phyloP scores from a whole-genome alignment of 2,888 invertebrate genomes.

The Tupiocoris notatus region DNA sequence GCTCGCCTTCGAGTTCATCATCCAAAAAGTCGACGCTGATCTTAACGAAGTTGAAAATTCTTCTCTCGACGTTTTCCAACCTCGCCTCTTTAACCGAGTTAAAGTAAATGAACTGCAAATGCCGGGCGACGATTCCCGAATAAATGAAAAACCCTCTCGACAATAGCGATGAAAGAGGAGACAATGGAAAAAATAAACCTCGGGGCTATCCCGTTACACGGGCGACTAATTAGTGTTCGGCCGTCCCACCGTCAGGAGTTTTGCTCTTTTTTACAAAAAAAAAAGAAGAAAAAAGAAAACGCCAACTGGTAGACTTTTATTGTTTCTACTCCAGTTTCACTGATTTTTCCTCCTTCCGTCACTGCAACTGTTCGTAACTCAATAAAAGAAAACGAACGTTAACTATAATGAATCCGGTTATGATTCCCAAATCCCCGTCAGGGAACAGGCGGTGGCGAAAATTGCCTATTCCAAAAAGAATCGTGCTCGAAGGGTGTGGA shows the following conservation, averaged over 20 bases:
- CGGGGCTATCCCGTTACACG: constrained; percentile 24
- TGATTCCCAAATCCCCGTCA: neutral
- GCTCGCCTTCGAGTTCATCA: neutral
- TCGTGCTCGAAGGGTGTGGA: neutral
- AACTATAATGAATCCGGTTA: constrained; percentile 13
- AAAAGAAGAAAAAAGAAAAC: too few relatives aligned
- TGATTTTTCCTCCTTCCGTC: neutral
- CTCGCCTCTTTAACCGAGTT: constrained; percentile 19
- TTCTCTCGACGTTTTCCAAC: neutral
- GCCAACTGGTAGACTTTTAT: neutral
- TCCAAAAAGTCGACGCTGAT: neutral
- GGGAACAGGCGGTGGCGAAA: neutral
- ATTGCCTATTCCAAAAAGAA: neutral
- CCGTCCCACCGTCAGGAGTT: neutral
- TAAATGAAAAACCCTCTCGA: neutral
- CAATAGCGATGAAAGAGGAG: neutral
- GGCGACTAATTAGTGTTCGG: constrained; percentile 31
- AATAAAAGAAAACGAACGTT: neutral
- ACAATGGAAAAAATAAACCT: constrained; percentile 41
- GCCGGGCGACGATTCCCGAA: constrained; percentile 17
- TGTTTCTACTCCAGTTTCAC: neutral
- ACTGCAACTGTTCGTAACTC: neutral
- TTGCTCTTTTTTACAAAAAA: neutral
- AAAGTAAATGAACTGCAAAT: constrained; percentile 39
- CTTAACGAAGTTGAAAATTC: constrained; percentile 26